Evolutionary conservation across 2,888 invertebrate genomes (phyloP), one percentile per base, ranked within the genome.

Genomic region (Cephus pygmeus): DNA sequence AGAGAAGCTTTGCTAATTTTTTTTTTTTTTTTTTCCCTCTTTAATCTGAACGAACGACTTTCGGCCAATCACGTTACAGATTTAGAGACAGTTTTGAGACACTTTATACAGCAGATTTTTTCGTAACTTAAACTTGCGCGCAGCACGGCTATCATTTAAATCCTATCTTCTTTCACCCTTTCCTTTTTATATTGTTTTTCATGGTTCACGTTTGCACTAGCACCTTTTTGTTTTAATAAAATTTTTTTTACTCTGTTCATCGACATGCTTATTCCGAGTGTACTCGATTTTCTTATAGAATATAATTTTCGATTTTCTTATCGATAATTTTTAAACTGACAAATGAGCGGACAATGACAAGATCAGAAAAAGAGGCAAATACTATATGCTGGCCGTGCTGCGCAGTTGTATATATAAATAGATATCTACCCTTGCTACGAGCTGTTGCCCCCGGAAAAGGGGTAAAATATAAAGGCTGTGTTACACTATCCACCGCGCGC

Each of bases 381-480:
- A 75, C 75, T 76, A 76, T 75, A 71, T 79, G 40, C 40, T 35
- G 78, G 56, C 81, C 80, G 81, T 79, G 80, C 79, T 80, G 81
- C 75, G 78, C 81, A 79, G 80, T 33, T 73, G 40, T 34, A 35
- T 23, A 56, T 56, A 56, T 23, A 40, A 15, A 56, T 56, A 56
- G 23, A 56, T 56, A 56, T 56, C 23, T 23, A 56, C 23, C 23
- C 23, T 56, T 23, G 56, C 0, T 56, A 83, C 76, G 85, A 85
- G 81, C 85, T 85, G 85, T 86, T 83, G 82, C 78, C 85, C 85
- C 84, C 81, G 12, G 71, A 83, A 81, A 80, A 81, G 78, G 83
- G 81, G 80, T 83, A 81, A 83, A 86, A 88, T 86, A 85, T 81
- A 82, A 85, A 85, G 88, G 87, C 87, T 88, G 87, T 86, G 88